Base-by-base conservation (phyloP, 2,797 vertebrate species). In the Paguma larvata region DNA sequence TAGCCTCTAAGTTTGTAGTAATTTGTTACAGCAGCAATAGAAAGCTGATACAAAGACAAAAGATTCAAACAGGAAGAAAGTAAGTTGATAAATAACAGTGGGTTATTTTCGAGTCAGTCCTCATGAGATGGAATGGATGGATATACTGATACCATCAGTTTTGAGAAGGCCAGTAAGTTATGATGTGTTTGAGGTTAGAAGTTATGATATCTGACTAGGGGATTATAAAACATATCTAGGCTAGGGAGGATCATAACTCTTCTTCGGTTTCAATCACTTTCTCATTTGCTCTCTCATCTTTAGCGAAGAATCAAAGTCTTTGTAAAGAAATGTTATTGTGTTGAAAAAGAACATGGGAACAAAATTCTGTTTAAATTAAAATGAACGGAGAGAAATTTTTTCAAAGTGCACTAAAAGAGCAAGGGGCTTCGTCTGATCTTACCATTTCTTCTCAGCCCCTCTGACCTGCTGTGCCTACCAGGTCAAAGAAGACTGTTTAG, bases 281-380 rank as follows among this genome's bases (percentile, higher is more conserved):
- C 70, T 97, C 86, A 88, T 96, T 94, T 96, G 72, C 67, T 78
- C 53, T 94, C 68, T 97, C 44, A 84, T 97, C 87, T 96, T 95
- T 95, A 53, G 89, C 95, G 68, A 95, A 96, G 91, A 96, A 88
- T 95, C 38, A 95, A 88, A 95, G 92, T 12, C 82, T 97, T 95
- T 96, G 34, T 88, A 88, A 95, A 90, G 94, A 95, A 97, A 95
- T 91, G 92, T 88, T 97, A 96, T 78, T 95, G 34, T 98, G 72
- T 85, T 97, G 85, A 91, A 97, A 97, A 94, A 96, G 75, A 97
- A 85, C 53, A 72, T 8, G 27, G 38, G 59, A 83, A 85, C 7
- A 85, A 97, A 97, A 96, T 92, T 83, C 95, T 90, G n/a, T 97
- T 98, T 73, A 97, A 98, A 97, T 97, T 93, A 86, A 97, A 97